Evolutionary conservation across 2,113 vertebrate genomes (phyloP).

Genomic region (Archilochus colubris): DNA sequence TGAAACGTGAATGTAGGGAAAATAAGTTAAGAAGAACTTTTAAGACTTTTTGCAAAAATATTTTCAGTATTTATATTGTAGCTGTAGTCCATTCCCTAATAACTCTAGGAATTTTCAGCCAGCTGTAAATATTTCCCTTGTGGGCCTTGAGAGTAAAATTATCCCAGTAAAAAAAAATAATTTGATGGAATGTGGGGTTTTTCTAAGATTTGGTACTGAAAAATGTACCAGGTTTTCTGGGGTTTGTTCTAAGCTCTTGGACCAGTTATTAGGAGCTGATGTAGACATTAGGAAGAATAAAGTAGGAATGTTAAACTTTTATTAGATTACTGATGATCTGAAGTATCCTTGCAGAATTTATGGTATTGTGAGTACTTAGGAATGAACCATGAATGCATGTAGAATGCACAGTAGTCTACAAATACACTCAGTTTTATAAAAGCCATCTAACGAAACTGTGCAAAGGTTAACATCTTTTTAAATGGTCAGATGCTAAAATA

Average conservation of each 20-base stretch:
- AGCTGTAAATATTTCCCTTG: background rate
- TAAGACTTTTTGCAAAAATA: background rate
- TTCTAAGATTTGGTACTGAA: background rate
- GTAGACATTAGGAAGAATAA: background rate
- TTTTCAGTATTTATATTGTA: background rate
- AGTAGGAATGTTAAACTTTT: background rate
- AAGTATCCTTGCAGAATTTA: background rate
- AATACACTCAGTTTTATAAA: background rate
- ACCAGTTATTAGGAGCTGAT: background rate
- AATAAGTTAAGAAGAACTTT: background rate
- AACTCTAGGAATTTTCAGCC: background rate
- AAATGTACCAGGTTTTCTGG: background rate
- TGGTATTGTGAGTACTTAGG: background rate
- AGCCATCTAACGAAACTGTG: background rate
- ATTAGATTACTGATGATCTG: background rate
- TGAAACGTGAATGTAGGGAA: background rate
- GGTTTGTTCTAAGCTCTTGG: background rate
- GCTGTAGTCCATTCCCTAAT: background rate
- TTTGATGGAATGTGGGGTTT: background rate
- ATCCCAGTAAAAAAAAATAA: background rate
- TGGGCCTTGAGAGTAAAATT: background rate
- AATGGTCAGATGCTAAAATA: background rate
- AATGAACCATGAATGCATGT: background rate
- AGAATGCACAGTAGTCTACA: background rate
- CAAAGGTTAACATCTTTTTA: background rate